Base-by-base conservation (phyloP, 2,113 vertebrate genomes). In the Cyanoramphus novaezelandiae region DNA sequence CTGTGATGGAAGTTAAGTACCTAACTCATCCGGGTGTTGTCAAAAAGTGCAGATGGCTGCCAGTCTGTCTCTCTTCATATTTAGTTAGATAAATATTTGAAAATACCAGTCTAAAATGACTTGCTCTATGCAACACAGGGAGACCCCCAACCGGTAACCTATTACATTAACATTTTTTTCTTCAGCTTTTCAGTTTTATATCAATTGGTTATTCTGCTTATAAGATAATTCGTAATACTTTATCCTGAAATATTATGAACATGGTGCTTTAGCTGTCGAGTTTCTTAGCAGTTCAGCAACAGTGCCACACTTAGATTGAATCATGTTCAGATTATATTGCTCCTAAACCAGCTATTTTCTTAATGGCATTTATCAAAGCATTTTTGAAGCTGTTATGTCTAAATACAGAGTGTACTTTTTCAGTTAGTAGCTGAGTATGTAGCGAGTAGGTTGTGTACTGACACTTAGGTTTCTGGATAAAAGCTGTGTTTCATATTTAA, bases 351-450 rank as follows among this genome's bases (percentile, higher is more conserved):
- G n/a, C n/a, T 80, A 46, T 97, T 87, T 94, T 52, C 75, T 82
- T 96, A 79, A 89, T 91, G 80, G 43, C 21, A 77, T 82, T 95
- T 95, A 91, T 92, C 60, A 92, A 71, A 94, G 50, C 50, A 77
- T 83, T 93, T 95, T 81, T 74, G 43, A 79, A 86, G 41, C 43
- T 70, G 46, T 86, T 94, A 71, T 11, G 13, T 41, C 43, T 92
- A 75, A 90, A 81, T 68, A 50, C 39, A 52, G 43, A 68, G 57
- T 33, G 19, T 59, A 67, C n/a, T 80, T 80, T n/a, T 52, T 69
- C 65, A 57, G 28, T 79, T 65, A 59, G 47, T 49, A 62, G 47
- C 21, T 60, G 53, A 78, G 68, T 80, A 75, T 63, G 29, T 78
- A 69, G 47, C 35, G 63, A 68, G 60, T 27, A 78, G 55, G 24